A percentile compares a stretch with the other conserved stretches of the same genome.
These are phyloP conservation scores for Schizopygopsis malacanthus DNA, from an alignment of 2,797 vertebrate species.

Conservation along the genomic window DNA sequence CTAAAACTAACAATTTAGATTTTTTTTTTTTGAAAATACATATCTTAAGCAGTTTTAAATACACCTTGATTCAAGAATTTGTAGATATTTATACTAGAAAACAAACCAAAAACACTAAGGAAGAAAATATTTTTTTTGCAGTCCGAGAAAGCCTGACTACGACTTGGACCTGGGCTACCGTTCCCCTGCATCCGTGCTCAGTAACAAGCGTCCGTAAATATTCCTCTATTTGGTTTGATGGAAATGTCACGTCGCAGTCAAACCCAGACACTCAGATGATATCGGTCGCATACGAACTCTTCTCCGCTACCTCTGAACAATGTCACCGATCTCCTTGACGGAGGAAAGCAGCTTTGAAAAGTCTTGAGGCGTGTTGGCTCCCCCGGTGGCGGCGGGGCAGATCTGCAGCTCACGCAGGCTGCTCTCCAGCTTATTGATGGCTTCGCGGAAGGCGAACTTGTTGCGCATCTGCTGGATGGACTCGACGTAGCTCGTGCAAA, in stretches of 20 bases:
- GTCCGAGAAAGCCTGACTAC: conserved; percentile 56
- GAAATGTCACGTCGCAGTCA: neutral
- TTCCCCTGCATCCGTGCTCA: conserved; percentile 61
- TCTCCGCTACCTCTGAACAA: conserved; percentile 96
- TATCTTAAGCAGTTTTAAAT: too few relatives aligned
- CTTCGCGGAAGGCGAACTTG: conserved; percentile 97
- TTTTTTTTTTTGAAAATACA: too few relatives aligned
- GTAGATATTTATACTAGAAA: too few relatives aligned
- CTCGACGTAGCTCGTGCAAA: conserved; percentile 94
- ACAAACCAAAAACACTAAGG: too few relatives aligned
- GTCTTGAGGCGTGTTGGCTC: conserved; percentile 88
- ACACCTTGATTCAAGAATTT: too few relatives aligned
- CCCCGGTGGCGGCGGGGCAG: conserved; percentile 87
- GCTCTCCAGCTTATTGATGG: conserved; percentile 97
- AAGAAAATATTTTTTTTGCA: neutral
- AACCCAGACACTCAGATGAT: neutral
- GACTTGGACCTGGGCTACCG: conserved; percentile 59
- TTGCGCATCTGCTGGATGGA: conserved; percentile 99
- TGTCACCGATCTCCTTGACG: conserved; percentile 96
- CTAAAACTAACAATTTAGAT: too few relatives aligned
- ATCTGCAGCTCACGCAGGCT: conserved; percentile 95
- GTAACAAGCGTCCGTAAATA: conserved; percentile 59
- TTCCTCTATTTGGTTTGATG: conserved; percentile 48
- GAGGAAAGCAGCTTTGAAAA: conserved; percentile 96
- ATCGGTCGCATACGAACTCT: neutral